Evolutionary conservation across 2,797 vertebrate species (phyloP).

Genomic region (Ispidina lecontei): DNA sequence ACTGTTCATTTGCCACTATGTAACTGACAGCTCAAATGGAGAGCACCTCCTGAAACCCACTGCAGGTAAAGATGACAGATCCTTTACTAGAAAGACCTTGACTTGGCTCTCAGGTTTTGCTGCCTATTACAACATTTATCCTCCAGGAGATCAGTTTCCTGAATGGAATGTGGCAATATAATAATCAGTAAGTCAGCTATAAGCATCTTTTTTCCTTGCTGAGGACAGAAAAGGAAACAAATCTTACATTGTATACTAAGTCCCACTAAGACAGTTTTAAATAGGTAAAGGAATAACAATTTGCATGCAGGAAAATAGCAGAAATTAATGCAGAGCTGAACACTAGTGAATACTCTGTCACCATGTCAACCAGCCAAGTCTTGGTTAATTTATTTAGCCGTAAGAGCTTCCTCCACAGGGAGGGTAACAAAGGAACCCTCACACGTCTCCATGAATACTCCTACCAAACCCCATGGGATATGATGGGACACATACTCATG

Average conservation of each 20-base stretch:
- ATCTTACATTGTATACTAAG: neutral
- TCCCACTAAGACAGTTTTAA: neutral
- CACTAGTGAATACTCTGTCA: neutral
- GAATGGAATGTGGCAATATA: neutral
- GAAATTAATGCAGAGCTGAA: neutral
- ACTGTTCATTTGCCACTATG: neutral
- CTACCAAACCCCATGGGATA: neutral
- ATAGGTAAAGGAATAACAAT: neutral
- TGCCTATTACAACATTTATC: neutral
- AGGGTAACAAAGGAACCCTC: neutral
- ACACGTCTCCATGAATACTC: neutral
- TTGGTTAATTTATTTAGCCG: neutral
- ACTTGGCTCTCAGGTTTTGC: conserved; percentile 10
- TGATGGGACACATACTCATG: neutral
- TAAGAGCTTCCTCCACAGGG: neutral
- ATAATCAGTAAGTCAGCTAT: neutral
- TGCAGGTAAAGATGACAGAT: conserved; percentile 15
- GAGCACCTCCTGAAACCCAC: neutral
- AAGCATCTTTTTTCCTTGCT: neutral
- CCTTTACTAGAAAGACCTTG: conserved; percentile 17
- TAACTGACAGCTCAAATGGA: neutral
- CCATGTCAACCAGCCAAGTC: neutral
- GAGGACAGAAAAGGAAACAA: conserved; percentile 5
- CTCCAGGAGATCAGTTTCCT: neutral
- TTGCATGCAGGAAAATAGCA: neutral